Conservation (phyloP, 2,888 invertebrate genomes). For the Parnassius smintheus region DNA sequence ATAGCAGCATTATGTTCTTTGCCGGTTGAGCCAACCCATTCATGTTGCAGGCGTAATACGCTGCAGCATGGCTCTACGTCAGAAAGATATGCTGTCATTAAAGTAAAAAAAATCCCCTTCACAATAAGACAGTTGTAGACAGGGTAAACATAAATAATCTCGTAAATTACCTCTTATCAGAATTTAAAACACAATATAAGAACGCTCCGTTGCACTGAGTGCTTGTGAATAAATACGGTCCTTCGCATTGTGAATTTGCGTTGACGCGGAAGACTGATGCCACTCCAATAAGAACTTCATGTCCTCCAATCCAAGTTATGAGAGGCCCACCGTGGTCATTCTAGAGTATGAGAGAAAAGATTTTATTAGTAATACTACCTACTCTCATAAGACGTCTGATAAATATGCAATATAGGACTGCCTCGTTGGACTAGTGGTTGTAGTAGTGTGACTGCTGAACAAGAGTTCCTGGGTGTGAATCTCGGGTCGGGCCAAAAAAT, state of each 20-base stretch:
- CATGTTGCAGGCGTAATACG: too few species aligned
- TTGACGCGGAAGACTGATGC: slow-evolving; percentile 52
- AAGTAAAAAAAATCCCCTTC: too few species aligned
- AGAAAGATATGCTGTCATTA: too few species aligned
- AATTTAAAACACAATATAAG: slow-evolving; percentile 45
- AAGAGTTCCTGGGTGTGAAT: too few species aligned
- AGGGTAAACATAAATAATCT: too few species aligned
- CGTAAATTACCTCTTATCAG: slow-evolving; percentile 25
- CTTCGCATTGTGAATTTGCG: slow-evolving; percentile 38
- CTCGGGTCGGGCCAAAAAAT: too few species aligned
- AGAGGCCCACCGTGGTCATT: slow-evolving; percentile 60
- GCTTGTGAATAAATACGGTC: slow-evolving; percentile 55
- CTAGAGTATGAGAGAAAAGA: slow-evolving; percentile 2
- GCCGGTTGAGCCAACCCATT: too few species aligned
- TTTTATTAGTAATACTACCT: background rate
- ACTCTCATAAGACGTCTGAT: background rate
- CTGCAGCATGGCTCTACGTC: too few species aligned
- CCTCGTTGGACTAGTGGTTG: too few species aligned
- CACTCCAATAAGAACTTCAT: slow-evolving; percentile 48
- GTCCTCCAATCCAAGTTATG: slow-evolving; percentile 45
- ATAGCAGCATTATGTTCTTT: too few species aligned
- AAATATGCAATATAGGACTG: background rate
- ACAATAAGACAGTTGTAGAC: too few species aligned
- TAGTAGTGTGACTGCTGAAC: too few species aligned
- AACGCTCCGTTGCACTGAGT: slow-evolving; percentile 49